phyloP scores from a whole-genome alignment of 2,113 vertebrate genomes.

The Sporophila hypoxantha region DNA sequence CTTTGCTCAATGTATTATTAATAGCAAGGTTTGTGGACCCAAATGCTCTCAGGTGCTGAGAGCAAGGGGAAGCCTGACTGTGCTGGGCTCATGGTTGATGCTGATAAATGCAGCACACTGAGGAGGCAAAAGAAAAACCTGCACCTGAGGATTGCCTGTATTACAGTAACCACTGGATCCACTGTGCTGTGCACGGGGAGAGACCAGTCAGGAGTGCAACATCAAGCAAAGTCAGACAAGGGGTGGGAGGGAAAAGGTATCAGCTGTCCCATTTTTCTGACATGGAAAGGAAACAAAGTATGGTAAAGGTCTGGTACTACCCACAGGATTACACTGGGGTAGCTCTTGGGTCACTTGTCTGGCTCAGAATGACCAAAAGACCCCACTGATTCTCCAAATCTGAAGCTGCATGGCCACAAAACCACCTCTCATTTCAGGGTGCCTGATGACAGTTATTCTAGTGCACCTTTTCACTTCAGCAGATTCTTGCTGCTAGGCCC shows the following conservation, averaged over 20 bases:
- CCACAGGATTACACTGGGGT: not conserved
- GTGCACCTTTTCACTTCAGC: not conserved
- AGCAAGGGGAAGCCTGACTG: constrained; percentile 24
- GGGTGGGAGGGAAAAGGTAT: not conserved
- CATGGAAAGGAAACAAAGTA: not conserved
- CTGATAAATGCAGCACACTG: not conserved
- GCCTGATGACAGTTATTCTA: not conserved
- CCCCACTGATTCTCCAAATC: not conserved
- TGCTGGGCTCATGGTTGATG: not conserved
- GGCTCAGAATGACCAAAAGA: not conserved
- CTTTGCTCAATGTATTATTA: constrained; percentile 45
- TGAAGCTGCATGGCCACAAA: not conserved
- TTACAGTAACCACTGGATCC: not conserved
- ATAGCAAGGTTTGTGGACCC: constrained; percentile 27
- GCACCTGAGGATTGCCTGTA: not conserved
- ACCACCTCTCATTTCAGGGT: not conserved
- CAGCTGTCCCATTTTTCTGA: not conserved
- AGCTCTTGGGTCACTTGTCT: not conserved
- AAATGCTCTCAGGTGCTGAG: constrained; percentile 6
- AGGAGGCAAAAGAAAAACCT: not conserved
- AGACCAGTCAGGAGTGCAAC: not conserved
- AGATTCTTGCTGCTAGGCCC: not conserved
- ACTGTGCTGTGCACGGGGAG: not conserved
- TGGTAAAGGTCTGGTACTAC: not conserved
- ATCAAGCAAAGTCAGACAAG: not conserved